Evolutionary conservation across 2,888 invertebrate species (phyloP).

Genomic region (Morpho deidamia): DNA sequence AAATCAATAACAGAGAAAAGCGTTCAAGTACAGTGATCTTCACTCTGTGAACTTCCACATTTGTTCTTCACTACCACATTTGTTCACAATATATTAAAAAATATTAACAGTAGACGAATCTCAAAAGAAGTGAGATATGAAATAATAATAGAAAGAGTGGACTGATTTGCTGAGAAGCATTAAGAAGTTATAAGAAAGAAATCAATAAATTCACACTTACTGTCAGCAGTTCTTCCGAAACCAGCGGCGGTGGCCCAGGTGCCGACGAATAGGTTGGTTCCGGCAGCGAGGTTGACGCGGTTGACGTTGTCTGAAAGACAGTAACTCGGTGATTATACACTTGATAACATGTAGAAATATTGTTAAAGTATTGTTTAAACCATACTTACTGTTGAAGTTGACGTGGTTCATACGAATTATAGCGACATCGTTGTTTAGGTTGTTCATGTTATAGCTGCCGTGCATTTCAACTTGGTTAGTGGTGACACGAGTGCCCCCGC

Average conservation of each 20-base stretch:
- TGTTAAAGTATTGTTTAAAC: neutral
- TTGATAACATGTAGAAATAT: neutral
- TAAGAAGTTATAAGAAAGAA: too few relatives aligned
- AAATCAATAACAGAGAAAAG: too few relatives aligned
- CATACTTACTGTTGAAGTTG: neutral
- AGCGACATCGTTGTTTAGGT: constrained; percentile 16
- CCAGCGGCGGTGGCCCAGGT: constrained; percentile 30
- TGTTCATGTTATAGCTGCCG: constrained; percentile 23
- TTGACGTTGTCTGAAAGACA: constrained; percentile 7
- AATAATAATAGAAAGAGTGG: too few relatives aligned
- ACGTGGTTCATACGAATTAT: constrained; percentile 9
- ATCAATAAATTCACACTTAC: constrained; percentile 17
- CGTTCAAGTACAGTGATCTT: too few relatives aligned
- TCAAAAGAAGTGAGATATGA: too few relatives aligned
- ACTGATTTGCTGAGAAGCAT: too few relatives aligned
- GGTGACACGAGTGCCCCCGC: constrained; percentile 31
- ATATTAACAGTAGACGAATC: too few relatives aligned
- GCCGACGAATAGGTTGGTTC: constrained; percentile 27
- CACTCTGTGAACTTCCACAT: too few relatives aligned
- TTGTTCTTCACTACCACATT: too few relatives aligned
- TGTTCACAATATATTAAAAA: too few relatives aligned
- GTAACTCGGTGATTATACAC: neutral
- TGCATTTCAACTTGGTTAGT: constrained; percentile 32
- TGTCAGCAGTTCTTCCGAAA: constrained; percentile 34
- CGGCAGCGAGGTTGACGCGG: constrained; percentile 27